Evolutionary conservation across 2,113 vertebrate species (phyloP).

Genomic region (Xyliphius kryptos): DNA sequence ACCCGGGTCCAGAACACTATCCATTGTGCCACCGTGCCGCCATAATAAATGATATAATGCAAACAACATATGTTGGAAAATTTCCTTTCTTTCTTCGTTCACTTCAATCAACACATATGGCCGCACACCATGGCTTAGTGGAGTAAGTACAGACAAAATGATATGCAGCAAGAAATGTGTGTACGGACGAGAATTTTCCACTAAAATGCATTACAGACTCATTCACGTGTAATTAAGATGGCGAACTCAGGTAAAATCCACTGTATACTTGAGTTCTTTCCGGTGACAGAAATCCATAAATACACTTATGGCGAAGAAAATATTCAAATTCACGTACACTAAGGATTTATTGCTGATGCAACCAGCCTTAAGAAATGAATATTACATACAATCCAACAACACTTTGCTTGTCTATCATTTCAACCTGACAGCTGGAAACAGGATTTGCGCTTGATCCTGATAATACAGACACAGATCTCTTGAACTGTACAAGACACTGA

Average conservation of each 20-base stretch:
- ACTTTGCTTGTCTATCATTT: neutral
- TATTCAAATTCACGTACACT: conserved; percentile 55
- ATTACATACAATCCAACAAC: neutral
- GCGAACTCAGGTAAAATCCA: conserved; percentile 60
- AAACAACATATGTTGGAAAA: too few species aligned
- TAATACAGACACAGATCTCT: conserved; percentile 23
- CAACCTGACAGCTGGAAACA: conserved; percentile 4
- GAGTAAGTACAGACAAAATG: too few species aligned
- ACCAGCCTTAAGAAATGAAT: too few species aligned
- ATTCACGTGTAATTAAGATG: conserved; percentile 53
- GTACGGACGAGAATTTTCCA: too few species aligned
- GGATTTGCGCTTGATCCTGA: conserved; percentile 33
- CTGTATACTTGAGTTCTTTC: conserved; percentile 52
- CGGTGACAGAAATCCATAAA: conserved; percentile 64
- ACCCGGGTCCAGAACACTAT: too few species aligned
- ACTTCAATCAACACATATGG: too few species aligned
- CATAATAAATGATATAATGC: too few species aligned
- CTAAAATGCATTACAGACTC: neutral
- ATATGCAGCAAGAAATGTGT: too few species aligned
- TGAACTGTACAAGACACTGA: too few species aligned
- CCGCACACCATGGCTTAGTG: too few species aligned
- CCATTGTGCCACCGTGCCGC: too few species aligned
- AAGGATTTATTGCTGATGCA: conserved; percentile 51
- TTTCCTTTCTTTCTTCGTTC: too few species aligned
- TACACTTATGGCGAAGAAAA: conserved; percentile 62